Evolutionary conservation across 2,888 invertebrate species (phyloP), one percentile per base, ranked within the genome.

Genomic region (Tetrapedia diversipes): DNA sequence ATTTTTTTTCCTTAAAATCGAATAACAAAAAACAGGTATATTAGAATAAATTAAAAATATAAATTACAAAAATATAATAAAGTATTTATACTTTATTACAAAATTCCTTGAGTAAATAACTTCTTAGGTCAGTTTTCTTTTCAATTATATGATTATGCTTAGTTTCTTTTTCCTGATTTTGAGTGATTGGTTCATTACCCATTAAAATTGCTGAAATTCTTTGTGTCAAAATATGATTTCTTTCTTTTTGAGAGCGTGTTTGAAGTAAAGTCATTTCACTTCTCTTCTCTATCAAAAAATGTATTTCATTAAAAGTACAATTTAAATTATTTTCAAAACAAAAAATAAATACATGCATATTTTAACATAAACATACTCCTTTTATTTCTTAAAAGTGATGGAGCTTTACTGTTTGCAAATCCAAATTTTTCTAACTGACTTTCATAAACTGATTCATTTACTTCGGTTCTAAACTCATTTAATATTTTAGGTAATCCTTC

Each of bases 171-270:
- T 66, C 19, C 1, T 60, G 27, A 45, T 49, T 64, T 85, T 91
- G 91, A 34, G 89, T 90, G 68, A 90, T 60, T 14, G 81, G 78
- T 71, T 91, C 91, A 75, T 88, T 88, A 34, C 89, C 91, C 73
- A 92, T 89, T 37, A 93, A 82, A 81, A 93, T 86, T 64, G 91
- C 91, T 11, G 92, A 92, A 72, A 93, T 92, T 87, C 88, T 92
- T 79, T 92, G 92, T 41, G 92, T 90, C 70, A 93, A 86, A 29
- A 92, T 87, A 27, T 90, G 88, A 61, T 92, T 90, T 66, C 92
- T 89, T 34, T 92, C 91, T 77, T 89, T 90, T 77, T 88, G 77
- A 1, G 91, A 88, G 64, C 92, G 88, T 41, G 83, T 90, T 81
- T 92, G 89, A 34, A 93, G 85, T 43, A 89, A 56, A 37, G 92